Percentiles rank a stretch among this genome's conserved stretches.
Evolutionary conservation across 2,113 vertebrate genomes (phyloP).

Genomic region (Laticauda laticaudata): DNA sequence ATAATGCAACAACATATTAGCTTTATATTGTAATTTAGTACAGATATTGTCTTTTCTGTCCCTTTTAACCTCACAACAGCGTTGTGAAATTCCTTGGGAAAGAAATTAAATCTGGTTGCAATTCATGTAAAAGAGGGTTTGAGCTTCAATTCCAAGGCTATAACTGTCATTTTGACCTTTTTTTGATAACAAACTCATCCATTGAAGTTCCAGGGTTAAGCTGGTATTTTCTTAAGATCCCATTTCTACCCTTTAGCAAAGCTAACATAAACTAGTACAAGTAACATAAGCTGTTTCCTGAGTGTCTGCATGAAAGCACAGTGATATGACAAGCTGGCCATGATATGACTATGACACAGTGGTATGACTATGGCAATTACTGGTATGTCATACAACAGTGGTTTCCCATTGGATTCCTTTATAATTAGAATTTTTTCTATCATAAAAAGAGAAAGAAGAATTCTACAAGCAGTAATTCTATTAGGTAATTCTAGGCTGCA

Average conservation of each 20-base stretch:
- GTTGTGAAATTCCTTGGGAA: neutral
- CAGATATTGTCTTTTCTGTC: neutral
- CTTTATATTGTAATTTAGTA: neutral
- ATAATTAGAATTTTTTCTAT: neutral
- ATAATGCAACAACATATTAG: neutral
- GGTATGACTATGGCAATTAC: neutral
- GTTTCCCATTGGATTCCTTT: neutral
- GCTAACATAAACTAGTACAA: neutral
- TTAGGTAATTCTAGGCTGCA: neutral
- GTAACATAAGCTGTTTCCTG: neutral
- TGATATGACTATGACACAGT: too few relatives aligned
- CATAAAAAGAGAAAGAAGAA: neutral
- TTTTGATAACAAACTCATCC: neutral
- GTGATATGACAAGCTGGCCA: neutral
- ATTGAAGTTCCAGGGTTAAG: neutral
- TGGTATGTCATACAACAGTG: neutral
- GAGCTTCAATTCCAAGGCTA: neutral
- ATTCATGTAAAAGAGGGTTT: neutral
- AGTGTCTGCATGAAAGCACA: neutral
- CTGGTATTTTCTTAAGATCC: neutral
- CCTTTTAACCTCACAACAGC: neutral
- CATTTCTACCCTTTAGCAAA: neutral
- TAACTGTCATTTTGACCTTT: neutral
- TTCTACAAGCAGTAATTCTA: neutral
- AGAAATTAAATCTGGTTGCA: neutral